Conservation (phyloP, 1,140 invertebrate genomes). For the Halyomorpha halys region DNA sequence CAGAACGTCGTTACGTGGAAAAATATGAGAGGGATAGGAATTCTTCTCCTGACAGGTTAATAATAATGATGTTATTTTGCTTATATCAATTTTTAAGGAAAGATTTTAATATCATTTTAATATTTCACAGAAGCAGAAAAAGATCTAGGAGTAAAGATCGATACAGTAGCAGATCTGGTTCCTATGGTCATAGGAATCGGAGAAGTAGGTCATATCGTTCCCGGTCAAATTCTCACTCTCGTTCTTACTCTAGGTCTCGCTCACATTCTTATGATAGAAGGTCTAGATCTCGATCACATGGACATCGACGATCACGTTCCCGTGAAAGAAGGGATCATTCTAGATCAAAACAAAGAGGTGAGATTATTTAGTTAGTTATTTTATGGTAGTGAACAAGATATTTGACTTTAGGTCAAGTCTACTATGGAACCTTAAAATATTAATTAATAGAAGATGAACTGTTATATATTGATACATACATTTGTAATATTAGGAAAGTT, state of each 20-base stretch:
- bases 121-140: background rate
- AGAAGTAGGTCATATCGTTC: background rate
- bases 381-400: too few relatives aligned
- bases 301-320: background rate
- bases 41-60: background rate
- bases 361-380: too few relatives aligned
- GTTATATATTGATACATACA: too few relatives aligned
- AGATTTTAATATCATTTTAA: too few relatives aligned
- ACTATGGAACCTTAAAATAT: too few relatives aligned
- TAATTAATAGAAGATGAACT: too few relatives aligned
- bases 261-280: background rate
- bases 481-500: too few relatives aligned
- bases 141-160: background rate
- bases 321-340: background rate
- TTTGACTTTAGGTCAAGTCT: too few relatives aligned
- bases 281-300: background rate
- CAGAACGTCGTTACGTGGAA: constrained; percentile 1
- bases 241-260: background rate
- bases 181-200: background rate
- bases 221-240: background rate
- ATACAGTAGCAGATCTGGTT: background rate
- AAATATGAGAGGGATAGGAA: background rate
- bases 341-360: background rate
- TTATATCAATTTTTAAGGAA: too few relatives aligned
- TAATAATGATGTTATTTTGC: too few relatives aligned